Evolutionary conservation across 2,888 invertebrate genomes (phyloP).

Genomic region (Clepsis dumicolana): DNA sequence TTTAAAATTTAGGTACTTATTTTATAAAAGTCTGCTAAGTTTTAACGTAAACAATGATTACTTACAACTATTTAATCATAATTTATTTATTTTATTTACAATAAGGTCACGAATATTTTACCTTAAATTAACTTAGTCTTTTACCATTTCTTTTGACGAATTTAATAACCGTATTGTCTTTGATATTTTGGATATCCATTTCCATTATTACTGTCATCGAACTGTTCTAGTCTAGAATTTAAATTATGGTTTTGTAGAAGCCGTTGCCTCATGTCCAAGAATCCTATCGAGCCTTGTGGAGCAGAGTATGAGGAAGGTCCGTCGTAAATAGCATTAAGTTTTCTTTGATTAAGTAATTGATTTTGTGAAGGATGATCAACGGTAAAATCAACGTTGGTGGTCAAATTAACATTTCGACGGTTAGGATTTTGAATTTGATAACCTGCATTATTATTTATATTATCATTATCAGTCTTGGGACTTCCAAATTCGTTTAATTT

Average conservation of each 20-base stretch:
- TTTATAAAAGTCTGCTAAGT: neutral
- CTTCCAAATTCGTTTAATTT: slow-evolving; percentile 69
- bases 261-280: slow-evolving; percentile 57
- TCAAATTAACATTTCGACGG: slow-evolving; percentile 54
- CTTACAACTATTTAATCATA: neutral
- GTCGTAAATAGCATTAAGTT: slow-evolving; percentile 63
- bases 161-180: slow-evolving; percentile 52
- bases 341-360: slow-evolving; percentile 52
- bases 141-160: neutral
- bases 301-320: slow-evolving; percentile 80
- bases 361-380: slow-evolving; percentile 62
- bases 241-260: slow-evolving; percentile 53
- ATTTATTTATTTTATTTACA: slow-evolving; percentile 38
- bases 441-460: slow-evolving; percentile 44
- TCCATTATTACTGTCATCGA: slow-evolving; percentile 57
- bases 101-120: neutral
- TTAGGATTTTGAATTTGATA: slow-evolving; percentile 51
- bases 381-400: slow-evolving; percentile 63
- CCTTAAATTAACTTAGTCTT: slow-evolving; percentile 16
- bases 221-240: slow-evolving; percentile 70
- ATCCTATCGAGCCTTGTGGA: slow-evolving; percentile 76
- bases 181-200: slow-evolving; percentile 70
- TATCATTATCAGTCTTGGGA: slow-evolving; percentile 54
- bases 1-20: neutral
- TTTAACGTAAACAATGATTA: neutral